Base-by-base conservation (phyloP, 2,113 vertebrate species). In the Megaptera novaeangliae region DNA sequence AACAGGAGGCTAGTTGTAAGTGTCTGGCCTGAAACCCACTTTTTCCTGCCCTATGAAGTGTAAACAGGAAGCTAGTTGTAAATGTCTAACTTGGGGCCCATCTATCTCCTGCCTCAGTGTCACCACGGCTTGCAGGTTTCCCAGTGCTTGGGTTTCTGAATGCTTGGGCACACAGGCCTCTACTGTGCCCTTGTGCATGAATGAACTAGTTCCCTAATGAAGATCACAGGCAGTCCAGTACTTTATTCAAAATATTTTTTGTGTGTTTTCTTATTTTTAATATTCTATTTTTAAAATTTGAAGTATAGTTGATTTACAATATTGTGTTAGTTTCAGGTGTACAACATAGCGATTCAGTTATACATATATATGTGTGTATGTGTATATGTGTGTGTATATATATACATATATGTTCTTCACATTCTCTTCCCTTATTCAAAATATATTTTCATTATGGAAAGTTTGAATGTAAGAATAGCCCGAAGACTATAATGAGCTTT, bases 401-500 rank as follows among this genome's bases (percentile, higher is more conserved):
- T 74, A 31, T 15, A 31, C 18, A 11, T 0, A 49, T 31, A 9
- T 75, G 18, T 75, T 46, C 72, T 31, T 75, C 41, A 31, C 15
- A 46, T 46, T 46, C 41, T 75, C 27, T 75, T 46, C 8, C 72
- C 72, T 46, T 49, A 31, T n/a, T 52, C 20, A 17, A 64, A 69
- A 46, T 1, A 2, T 52, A 2, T 57, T 74, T 87, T 29, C 91
- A 25, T 82, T 44, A 46, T 36, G 13, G 31, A 1, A 29, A 36
- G 52, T 44, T 82, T 18, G 2, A 69, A 5, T 34, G 2, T 75
- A 34, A 27, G 44, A 49, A 8, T 71, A 44, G 27, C 31, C 46
- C 17, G 71, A 59, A 21, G 52, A n/a, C 15, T 49, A 0, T 7
- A 6, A 57, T 7, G 34, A 25, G 0, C 25, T 8, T 46, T 7